Evolutionary conservation across 2,797 vertebrate genomes (phyloP), one percentile per base, ranked within the genome.

Genomic region (Mastacembelus armatus): DNA sequence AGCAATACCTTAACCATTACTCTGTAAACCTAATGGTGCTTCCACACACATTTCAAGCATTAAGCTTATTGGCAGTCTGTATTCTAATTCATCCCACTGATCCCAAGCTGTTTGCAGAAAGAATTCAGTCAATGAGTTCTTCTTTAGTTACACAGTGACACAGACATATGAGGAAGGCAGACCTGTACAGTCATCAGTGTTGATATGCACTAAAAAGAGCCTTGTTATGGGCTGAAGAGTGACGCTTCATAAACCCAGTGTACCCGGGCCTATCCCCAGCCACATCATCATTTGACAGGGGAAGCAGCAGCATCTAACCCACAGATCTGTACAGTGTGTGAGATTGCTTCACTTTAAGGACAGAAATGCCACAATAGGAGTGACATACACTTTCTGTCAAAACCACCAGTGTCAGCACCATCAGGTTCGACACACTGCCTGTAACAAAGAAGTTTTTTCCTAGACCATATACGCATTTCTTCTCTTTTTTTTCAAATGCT

Each of bases 1-100:
- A 85, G 81, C 71, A 82, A 83, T 83, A 85, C 84, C 80, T 74
- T 66, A 68, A 83, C 80, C 74, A 86, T 78, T 73, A 85, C 52
- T 71, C 73, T 74, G 63, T 80, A 81, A 79, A 79, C 74, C 64
- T 77, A 88, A 82, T 75, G 44, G 67, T 80, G 70, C 77, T 50
- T 65, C 65, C 73, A 61, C 51, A 74, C 62, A 67, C 56, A 38
- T 48, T 49, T 51, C 45, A 60, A 57, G 49, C 44, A 29, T 56
- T 50, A 50, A 69, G 69, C 55, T 74, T 65, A 70, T 56, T 61
- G 44, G 6, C 72, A 70, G 67, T 60, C 72, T 66, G 63, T 54
- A 44, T 78, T 74, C 64, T 59, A 76, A 80, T 80, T 81, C 56
- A 44, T 71, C 66, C 57, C 18, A 26, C 62, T 71, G 73, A 80